Base-by-base conservation (phyloP, 1,140 invertebrate genomes). In the Anoplolepis gracilipes region DNA sequence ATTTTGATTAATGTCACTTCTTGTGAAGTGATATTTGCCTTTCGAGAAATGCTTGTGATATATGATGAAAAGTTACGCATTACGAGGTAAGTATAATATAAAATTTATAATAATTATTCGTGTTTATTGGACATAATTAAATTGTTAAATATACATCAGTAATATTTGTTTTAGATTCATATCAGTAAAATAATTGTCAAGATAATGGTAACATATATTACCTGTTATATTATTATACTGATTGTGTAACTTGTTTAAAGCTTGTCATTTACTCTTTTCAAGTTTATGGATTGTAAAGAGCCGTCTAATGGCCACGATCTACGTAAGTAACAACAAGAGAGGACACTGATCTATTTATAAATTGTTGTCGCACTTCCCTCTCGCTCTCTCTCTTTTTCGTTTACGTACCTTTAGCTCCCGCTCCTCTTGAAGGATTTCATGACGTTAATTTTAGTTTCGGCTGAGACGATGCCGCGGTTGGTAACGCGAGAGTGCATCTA, bases 401-500 rank as follows among this genome's bases (percentile, higher is more conserved):
- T 49, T 49, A 19, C 30, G 8, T 16, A 33, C 67, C 46, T n/a
- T n/a, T n/a, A 72, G 19, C 61, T 64, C 30, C 16, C 62, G 57
- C 39, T 46, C 42, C 8, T 88, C 90, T 88, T 78, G 81, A 89
- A 88, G 73, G 85, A 93, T 92, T 92, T 91, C 61, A 85, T 87
- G 89, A 85, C 86, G 90, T 90, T 93, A 93, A 93, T 92, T 93
- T 93, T 93, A 93, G 93, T 93, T 92, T 93, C 90, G 75, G 75
- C 85, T 69, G 76, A 88, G 85, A 91, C 67, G 87, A 88, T 82
- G 73, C 72, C 87, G 82, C 75, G 88, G 76, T 79, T 84, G 62
- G 84, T 78, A 73, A 57, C 84, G 86, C 55, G 84, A 86, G 30
- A 78, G 84, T 81, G 59, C 62, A 61, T 39, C 85, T 91, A 67